phyloP scores from a whole-genome alignment of 2,888 invertebrate genomes.

The Thymelicus lineola region DNA sequence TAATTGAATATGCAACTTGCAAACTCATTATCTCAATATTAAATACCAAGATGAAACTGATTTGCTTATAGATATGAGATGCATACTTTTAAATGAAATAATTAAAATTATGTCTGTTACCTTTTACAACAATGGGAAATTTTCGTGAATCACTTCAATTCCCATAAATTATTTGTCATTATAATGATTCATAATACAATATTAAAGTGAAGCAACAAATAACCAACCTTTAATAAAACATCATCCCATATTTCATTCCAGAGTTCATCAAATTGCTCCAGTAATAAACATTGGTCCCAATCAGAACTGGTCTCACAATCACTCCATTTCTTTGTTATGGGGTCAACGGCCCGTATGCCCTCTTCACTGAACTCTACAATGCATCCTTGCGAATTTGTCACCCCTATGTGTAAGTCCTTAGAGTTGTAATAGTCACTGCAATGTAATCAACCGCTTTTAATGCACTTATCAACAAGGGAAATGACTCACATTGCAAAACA shows the following conservation, averaged over 20 bases:
- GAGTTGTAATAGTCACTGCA: conserved; percentile 92
- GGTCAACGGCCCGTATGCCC: conserved; percentile 86
- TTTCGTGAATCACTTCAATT: no score
- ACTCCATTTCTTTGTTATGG: conserved; percentile 87
- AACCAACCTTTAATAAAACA: conserved; percentile 85
- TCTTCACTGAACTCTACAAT: conserved; percentile 94
- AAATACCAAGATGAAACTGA: no score
- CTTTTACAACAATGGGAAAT: no score
- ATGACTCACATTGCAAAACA: conserved; percentile 46
- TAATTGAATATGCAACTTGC: no score
- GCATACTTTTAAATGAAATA: no score
- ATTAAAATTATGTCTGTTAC: no score
- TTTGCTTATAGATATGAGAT: no score
- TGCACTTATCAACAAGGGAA: conserved; percentile 43
- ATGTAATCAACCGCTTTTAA: conserved; percentile 46
- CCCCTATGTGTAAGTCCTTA: conserved; percentile 95
- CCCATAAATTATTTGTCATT: neutral
- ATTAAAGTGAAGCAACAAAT: neutral
- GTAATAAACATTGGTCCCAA: conserved; percentile 89
- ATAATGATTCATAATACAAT: neutral
- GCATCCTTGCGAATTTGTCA: conserved; percentile 92
- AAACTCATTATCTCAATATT: no score
- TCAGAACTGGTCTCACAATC: conserved; percentile 81
- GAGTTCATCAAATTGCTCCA: conserved; percentile 88
- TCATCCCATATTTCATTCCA: conserved; percentile 93